Base-by-base conservation (phyloP, 2,113 vertebrate species). In the Cyanoliseus patagonus region DNA sequence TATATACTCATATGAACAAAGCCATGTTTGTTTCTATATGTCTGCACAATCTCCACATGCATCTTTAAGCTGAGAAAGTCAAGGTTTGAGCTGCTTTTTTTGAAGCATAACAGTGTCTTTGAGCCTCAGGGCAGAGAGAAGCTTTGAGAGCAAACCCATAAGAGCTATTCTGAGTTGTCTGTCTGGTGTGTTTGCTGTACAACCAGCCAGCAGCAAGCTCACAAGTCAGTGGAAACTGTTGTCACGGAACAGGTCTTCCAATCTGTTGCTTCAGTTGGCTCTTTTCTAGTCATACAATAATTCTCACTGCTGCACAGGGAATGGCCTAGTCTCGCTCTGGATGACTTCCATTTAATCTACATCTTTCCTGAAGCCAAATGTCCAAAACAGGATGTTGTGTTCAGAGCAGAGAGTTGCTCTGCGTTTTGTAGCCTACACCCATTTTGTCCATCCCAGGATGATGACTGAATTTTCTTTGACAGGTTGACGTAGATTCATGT, bases 71-170 rank as follows among this genome's bases (percentile, higher is more conserved):
- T 87, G 74, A 78, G 37, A 93, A 67, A 42, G 52, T 46, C 37
- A 78, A 84, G n/a, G n/a, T 70, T 87, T 9, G 7, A 87, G 28
- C 52, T 63, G 41, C 53, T 91, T 94, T 49, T 59, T 88, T 74
- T 83, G 39, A 84, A 73, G 23, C 10, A 62, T 55, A 35, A 41
- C 37, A 39, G 17, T 51, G 11, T 62, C 44, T 93, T 89, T 57
- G 41, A 74, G 44, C 17, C 35, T 67, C 39, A 77, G 73, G 39
- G 44, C 86, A 61, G 33, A 68, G 47, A 94, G 39, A 83, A 74
- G 17, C 23, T 39, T 77, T 53, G 30, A 44, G 73, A 70, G n/a
- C 27, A 52, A 62, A 75, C 64, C 20, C 78, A 66, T 22, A 44
- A 75, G 74, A 57, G 46, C 77, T 87, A 31, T 31, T 67, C 62